These are phyloP conservation scores for Coreoperca whiteheadi DNA, from an alignment of 2,113 vertebrate genomes.

Conservation along the genomic window DNA sequence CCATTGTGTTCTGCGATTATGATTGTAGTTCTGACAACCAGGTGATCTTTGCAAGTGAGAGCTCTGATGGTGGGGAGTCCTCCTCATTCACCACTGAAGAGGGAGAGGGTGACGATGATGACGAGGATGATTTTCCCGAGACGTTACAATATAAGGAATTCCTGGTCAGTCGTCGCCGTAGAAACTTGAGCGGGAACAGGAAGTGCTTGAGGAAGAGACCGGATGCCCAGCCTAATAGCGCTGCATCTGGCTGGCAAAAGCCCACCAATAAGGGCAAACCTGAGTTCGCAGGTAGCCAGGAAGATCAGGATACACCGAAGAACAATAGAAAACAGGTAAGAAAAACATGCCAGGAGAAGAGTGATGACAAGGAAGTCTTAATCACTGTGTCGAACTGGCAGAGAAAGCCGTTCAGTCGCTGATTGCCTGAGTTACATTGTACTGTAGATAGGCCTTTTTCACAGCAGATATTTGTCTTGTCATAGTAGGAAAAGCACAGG, in stretches of 20 bases:
- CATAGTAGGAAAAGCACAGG: background rate
- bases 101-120: conserved; percentile 34
- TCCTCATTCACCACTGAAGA: conserved; percentile 57
- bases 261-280: conserved; percentile 47
- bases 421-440: background rate
- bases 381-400: conserved; percentile 2
- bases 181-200: conserved; percentile 72
- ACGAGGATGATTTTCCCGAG: conserved; percentile 78
- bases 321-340: conserved; percentile 78
- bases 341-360: background rate
- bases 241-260: conserved; percentile 48
- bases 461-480: background rate
- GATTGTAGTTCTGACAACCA: conserved; percentile 32
- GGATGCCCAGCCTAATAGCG: conserved; percentile 57
- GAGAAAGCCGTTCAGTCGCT: background rate
- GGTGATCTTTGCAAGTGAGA: background rate
- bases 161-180: conserved; percentile 75
- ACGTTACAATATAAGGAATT: conserved; percentile 76
- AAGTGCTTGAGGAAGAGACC: conserved; percentile 65
- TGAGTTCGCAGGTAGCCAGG: conserved; percentile 43
- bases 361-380: background rate
- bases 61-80: conserved; percentile 66
- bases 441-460: background rate
- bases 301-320: conserved; percentile 59
- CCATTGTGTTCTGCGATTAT: conserved; percentile 82